These are phyloP conservation scores for Eunapius fragilis DNA, from an alignment of 37 sponge, comb jelly and placozoan genomes.

Conservation along the genomic window DNA sequence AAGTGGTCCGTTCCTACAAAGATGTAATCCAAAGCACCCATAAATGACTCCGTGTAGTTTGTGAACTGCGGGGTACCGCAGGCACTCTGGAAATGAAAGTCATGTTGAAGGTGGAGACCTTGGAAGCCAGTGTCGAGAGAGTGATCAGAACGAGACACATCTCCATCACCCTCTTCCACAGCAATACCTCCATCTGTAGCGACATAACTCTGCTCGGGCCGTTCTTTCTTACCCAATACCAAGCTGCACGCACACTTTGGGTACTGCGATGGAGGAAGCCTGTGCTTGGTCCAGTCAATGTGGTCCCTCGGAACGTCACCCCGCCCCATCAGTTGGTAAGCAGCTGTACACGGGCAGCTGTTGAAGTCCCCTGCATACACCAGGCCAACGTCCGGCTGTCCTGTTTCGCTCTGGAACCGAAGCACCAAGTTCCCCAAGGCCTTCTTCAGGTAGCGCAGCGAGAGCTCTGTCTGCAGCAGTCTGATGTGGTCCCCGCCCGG, in stretches of 20 bases:
- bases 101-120: slow-evolving; percentile 2
- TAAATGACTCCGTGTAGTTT: slow-evolving; percentile 64
- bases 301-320: slow-evolving; percentile 45
- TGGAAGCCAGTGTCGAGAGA: background rate
- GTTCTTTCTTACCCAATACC: background rate
- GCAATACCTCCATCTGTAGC: background rate
- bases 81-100: slow-evolving; percentile 64
- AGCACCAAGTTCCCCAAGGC: slow-evolving; percentile 24
- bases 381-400: slow-evolving; percentile 15
- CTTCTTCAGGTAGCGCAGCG: slow-evolving; percentile 19
- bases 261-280: background rate
- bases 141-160: background rate
- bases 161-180: background rate
- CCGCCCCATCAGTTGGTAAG: slow-evolving; percentile 54
- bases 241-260: slow-evolving; percentile 42
- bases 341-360: slow-evolving; percentile 82
- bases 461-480: slow-evolving; percentile 72
- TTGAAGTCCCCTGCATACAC: slow-evolving; percentile 88
- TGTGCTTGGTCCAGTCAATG: slow-evolving; percentile 59
- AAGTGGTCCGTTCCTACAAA: slow-evolving; percentile 59
- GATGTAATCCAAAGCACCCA: slow-evolving; percentile 79
- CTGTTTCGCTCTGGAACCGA: background rate
- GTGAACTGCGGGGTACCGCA: slow-evolving; percentile 60
- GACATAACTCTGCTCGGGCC: background rate
- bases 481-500: slow-evolving; percentile 75